Percentiles rank a stretch among this genome's conserved stretches.
Conservation (phyloP, 2,797 vertebrate genomes). For the Tragopan temminckii region DNA sequence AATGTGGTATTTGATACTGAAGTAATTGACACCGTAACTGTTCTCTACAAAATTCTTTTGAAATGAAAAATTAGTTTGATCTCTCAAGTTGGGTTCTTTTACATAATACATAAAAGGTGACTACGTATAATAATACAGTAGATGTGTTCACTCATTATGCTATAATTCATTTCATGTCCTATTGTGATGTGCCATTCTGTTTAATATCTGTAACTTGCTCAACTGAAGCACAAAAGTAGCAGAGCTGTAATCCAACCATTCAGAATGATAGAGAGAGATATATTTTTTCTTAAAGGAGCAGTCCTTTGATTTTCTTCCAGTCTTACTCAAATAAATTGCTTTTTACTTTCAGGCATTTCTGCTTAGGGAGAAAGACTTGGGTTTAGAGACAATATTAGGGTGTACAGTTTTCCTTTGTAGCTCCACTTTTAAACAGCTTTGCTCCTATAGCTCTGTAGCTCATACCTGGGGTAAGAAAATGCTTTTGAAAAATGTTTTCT, state of each 20-base stretch:
- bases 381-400: neutral
- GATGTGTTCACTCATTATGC: constrained; percentile 13
- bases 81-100: constrained; percentile 29
- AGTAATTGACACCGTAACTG: neutral
- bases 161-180: constrained; percentile 30
- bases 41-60: constrained; percentile 12
- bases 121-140: constrained; percentile 1
- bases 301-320: neutral
- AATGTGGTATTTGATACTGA: neutral
- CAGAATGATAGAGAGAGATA: neutral
- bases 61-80: neutral
- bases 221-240: constrained; percentile 24
- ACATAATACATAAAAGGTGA: constrained; percentile 10
- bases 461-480: neutral
- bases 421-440: neutral
- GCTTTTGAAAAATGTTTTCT: neutral
- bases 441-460: neutral
- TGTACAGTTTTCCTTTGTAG: neutral
- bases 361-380: neutral
- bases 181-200: constrained; percentile 21
- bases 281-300: neutral
- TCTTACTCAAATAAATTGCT: neutral
- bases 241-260: neutral
- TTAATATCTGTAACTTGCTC: constrained; percentile 39
- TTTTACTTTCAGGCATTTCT: neutral